A percentile compares a stretch with the other conserved stretches of the same genome.
Conservation (phyloP, 92 coral and sea anemone genomes). For the Nematostella vectensis region DNA sequence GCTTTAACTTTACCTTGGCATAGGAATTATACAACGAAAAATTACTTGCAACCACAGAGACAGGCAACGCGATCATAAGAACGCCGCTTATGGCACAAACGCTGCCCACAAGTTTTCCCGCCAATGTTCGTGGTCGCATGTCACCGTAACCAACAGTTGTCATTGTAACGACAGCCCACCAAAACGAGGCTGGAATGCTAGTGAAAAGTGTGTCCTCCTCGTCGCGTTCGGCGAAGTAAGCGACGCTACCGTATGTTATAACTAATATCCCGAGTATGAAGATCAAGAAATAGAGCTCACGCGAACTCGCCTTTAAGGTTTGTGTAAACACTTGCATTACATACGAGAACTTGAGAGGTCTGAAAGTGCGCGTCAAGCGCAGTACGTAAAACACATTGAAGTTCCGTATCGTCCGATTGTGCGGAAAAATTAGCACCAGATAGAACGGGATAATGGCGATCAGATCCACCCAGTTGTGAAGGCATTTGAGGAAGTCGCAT, state of each 20-base stretch:
- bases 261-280: constrained; percentile 80
- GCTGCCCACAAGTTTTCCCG: constrained; percentile 87
- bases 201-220: constrained; percentile 49
- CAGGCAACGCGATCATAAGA: constrained; percentile 97
- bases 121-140: constrained; percentile 77
- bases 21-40: constrained; percentile 90
- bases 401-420: constrained; percentile 50
- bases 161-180: constrained; percentile 99
- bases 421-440: constrained; percentile 53
- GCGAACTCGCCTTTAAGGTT: constrained; percentile 87
- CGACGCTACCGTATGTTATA: constrained; percentile 82
- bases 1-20: constrained; percentile 92
- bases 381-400: constrained; percentile 82
- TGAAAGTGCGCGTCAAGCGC: constrained; percentile 84
- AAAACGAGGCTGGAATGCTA: constrained; percentile 89
- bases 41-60: constrained; percentile 97
- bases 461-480: constrained; percentile 90
- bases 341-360: constrained; percentile 91
- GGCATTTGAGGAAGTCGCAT: constrained; percentile 43
- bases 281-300: constrained; percentile 84
- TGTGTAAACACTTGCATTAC: constrained; percentile 98
- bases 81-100: constrained; percentile 94
- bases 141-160: constrained; percentile 99
- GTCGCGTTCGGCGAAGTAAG: constrained; percentile 81
- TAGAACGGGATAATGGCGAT: constrained; percentile 88